Evolutionary conservation across 2,113 vertebrate species (phyloP).

Genomic region (Tragelaphus strepsiceros): DNA sequence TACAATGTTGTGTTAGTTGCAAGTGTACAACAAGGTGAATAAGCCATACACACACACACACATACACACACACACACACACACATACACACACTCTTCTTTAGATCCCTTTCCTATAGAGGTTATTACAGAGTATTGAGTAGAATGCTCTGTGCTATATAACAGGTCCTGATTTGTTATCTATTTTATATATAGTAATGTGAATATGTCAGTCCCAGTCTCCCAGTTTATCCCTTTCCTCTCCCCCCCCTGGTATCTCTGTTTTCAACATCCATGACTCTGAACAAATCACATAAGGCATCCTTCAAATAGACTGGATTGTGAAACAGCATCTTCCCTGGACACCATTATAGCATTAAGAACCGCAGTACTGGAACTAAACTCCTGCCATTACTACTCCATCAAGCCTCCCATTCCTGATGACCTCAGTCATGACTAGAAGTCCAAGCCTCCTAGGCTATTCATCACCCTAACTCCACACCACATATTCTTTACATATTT

Average conservation of each 20-base stretch:
- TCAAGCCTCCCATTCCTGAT: neutral
- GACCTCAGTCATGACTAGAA: neutral
- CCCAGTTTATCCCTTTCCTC: neutral
- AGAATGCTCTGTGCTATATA: neutral
- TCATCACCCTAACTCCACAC: neutral
- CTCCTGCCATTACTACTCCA: neutral
- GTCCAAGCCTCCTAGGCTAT: neutral
- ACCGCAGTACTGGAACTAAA: accelerated
- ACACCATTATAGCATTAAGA: neutral
- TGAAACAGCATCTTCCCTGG: neutral
- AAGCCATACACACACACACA: no score
- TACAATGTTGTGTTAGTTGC: neutral
- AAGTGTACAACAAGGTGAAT: neutral
- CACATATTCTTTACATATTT: neutral
- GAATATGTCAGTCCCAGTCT: neutral
- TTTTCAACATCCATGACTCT: neutral
- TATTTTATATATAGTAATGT: neutral
- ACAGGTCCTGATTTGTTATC: neutral
- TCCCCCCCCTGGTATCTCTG: neutral
- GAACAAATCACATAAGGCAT: no score
- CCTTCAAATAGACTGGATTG: neutral
- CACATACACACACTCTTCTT: neutral
- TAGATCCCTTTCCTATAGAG: neutral
- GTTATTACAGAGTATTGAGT: neutral
- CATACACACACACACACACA: no score